Conservation (phyloP, 1,140 invertebrate genomes). For the Dendroctonus valens region DNA sequence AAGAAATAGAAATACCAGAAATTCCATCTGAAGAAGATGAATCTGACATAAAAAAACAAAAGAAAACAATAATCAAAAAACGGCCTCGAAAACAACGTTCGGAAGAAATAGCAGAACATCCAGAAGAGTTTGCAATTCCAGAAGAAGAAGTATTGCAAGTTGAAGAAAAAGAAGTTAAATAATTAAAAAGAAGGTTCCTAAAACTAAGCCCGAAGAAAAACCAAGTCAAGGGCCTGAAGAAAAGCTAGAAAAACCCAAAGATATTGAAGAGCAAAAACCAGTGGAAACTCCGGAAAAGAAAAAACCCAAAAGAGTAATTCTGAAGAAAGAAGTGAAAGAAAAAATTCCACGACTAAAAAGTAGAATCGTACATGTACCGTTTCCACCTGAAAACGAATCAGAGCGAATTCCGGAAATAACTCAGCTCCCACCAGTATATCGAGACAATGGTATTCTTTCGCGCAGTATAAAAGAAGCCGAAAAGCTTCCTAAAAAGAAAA, state of each 20-base stretch:
- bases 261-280: constrained; percentile 32
- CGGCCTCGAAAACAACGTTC: neutral
- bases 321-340: constrained; percentile 56
- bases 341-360: constrained; percentile 68
- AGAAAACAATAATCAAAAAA: constrained; percentile 11
- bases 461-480: constrained; percentile 69
- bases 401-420: constrained; percentile 56
- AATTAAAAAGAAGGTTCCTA: constrained; percentile 38
- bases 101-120: constrained; percentile 5
- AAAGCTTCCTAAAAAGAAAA: constrained; percentile 58
- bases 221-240: constrained; percentile 11
- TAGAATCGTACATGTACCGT: constrained; percentile 59
- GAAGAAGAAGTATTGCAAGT: neutral
- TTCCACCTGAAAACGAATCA: constrained; percentile 55
- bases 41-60: constrained; percentile 5
- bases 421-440: constrained; percentile 53
- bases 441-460: constrained; percentile 65
- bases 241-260: constrained; percentile 16
- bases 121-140: neutral
- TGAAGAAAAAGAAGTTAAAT: constrained; percentile 32
- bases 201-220: constrained; percentile 33
- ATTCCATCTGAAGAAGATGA: constrained; percentile 1
- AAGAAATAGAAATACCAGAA: constrained; percentile 11
- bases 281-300: constrained; percentile 39
- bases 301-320: constrained; percentile 49